Conservation (phyloP, 2,797 vertebrate species). For the Myotis pilosus region DNA sequence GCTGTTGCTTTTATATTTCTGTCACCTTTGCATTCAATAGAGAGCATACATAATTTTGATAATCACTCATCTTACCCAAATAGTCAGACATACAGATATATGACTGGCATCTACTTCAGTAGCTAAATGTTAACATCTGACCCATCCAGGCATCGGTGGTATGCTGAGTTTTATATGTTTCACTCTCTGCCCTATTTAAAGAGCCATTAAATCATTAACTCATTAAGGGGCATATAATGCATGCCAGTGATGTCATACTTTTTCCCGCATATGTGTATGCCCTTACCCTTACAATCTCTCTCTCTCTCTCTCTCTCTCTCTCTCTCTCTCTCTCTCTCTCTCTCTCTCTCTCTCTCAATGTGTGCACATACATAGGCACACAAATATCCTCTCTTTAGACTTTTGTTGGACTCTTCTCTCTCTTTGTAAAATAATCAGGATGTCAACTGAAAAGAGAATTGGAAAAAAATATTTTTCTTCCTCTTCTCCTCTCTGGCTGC, state of each 20-base stretch:
- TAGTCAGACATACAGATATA: background rate
- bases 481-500: conserved; percentile 76
- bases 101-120: background rate
- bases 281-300: background rate
- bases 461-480: conserved; percentile 71
- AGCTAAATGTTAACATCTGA: background rate
- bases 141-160: background rate
- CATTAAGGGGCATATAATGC: conserved; percentile 55
- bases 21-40: background rate
- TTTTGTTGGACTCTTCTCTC: conserved; percentile 34
- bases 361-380: background rate
- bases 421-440: conserved; percentile 67
- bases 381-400: background rate
- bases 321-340: background rate
- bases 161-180: conserved; percentile 1
- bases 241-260: conserved; percentile 52
- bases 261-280: background rate
- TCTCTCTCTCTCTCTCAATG: background rate
- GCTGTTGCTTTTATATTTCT: background rate
- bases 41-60: background rate
- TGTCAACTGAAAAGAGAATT: conserved; percentile 62
- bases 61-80: background rate
- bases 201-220: conserved; percentile 55
- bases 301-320: background rate
- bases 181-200: conserved; percentile 29